phyloP scores from a whole-genome alignment of 2,888 invertebrate species.

The Julus scanicus region DNA sequence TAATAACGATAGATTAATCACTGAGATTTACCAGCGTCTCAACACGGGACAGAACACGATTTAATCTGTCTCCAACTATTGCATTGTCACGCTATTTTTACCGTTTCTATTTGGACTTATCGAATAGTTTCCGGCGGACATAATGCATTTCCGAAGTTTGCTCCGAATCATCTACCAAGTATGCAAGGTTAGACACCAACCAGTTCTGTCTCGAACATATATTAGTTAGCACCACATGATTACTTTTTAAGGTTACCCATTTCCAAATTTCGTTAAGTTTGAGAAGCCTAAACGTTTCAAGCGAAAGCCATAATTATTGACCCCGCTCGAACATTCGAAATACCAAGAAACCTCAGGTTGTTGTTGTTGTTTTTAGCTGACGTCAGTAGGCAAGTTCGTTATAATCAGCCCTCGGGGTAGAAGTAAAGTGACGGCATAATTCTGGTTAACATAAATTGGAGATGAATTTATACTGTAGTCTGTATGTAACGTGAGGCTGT shows the following conservation, averaged over 20 bases:
- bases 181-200: too few relatives aligned
- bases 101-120: too few relatives aligned
- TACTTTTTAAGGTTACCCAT: too few relatives aligned
- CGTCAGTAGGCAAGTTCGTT: not conserved
- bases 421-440: not conserved
- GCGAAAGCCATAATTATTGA: too few relatives aligned
- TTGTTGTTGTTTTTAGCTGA: not conserved
- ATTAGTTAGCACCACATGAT: too few relatives aligned
- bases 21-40: too few relatives aligned
- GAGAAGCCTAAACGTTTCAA: too few relatives aligned
- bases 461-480: not conserved
- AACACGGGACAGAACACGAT: not conserved
- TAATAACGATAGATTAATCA: not conserved
- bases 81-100: not conserved
- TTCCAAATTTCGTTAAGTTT: too few relatives aligned
- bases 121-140: conserved; percentile 14
- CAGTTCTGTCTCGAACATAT: too few relatives aligned
- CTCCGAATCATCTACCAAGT: not conserved
- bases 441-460: not conserved
- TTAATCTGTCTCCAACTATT: not conserved
- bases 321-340: not conserved
- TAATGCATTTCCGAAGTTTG: not conserved
- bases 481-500: not conserved
- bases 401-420: too few relatives aligned
- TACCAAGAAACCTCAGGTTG: not conserved